Evolutionary conservation across 2,888 invertebrate species (phyloP), one percentile per base, ranked within the genome.

Genomic region (Cinara cedri): DNA sequence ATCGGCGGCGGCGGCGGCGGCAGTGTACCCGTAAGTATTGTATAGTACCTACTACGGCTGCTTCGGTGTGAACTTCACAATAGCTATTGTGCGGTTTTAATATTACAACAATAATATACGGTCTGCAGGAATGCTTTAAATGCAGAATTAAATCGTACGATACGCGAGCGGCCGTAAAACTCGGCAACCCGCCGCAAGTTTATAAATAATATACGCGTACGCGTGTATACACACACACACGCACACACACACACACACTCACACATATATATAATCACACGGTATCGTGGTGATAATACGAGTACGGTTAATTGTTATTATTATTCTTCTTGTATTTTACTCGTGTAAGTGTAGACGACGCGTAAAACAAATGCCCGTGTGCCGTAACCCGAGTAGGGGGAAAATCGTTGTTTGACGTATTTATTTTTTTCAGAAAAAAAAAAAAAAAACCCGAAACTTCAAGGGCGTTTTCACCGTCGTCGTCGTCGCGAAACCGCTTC

Each of bases 31-130:
- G 42, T 24, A 16, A 21, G n/a, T 44, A 55, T 19, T 42, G n/a
- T 42, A 34, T 6, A 6, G 34, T 4, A 3, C 34, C 3, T 34
- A 34, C 34, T 3, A 6, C 34, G 34, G 34, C 34, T n/a, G n/a
- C n/a, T n/a, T n/a, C n/a, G n/a, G n/a, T 26, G 34, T 24, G n/a
- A 9, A 34, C 19, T 21, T n/a, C 16, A 63, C 49, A 74, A 54
- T 74, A 51, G 74, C 63, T 42, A 74, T 74, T 74, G 74, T 74
- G 42, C 63, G 42, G 21, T 63, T 74, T 60, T 19, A 8, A 60
- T 60, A 26, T 42, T 8, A 11, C 8, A 16, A 51, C 13, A 21
- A 24, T 24, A 8, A 2, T n/a, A 4, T 54, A 54, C n/a, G 10
- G 66, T 24, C 16, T 21, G 11, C 19, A 19, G 14, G 62, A 63